Evolutionary conservation across 2,888 invertebrate species (phyloP).

Genomic region (Hypena proboscidalis): DNA sequence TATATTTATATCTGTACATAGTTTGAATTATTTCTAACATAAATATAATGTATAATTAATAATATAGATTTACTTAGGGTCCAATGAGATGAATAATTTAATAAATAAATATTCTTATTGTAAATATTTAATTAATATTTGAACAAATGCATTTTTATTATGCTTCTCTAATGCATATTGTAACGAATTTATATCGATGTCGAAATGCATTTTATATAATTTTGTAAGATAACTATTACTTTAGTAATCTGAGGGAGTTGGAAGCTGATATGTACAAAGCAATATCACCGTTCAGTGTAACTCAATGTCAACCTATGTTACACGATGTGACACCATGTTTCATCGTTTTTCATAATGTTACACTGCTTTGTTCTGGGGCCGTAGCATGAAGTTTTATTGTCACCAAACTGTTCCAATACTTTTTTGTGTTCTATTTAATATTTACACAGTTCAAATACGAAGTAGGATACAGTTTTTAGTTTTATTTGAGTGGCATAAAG

Average conservation of each 20-base stretch:
- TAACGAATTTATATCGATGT: slow-evolving; percentile 38
- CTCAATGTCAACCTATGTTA: too few species aligned
- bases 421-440: too few species aligned
- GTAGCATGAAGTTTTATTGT: too few species aligned
- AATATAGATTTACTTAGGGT: slow-evolving; percentile 54
- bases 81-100: slow-evolving; percentile 45
- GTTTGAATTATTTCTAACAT: slow-evolving; percentile 2
- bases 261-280: slow-evolving; percentile 1
- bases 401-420: too few species aligned
- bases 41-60: slow-evolving; percentile 20
- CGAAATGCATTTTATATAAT: slow-evolving; percentile 29
- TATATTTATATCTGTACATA: slow-evolving; percentile 25
- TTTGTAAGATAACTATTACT: slow-evolving; percentile 19
- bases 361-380: too few species aligned
- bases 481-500: too few species aligned
- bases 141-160: slow-evolving; percentile 34
- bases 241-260: slow-evolving; percentile 14
- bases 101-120: too few species aligned
- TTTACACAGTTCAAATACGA: too few species aligned
- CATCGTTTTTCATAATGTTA: too few species aligned
- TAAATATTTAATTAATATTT: slow-evolving; percentile 27
- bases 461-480: too few species aligned
- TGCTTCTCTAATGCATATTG: slow-evolving; percentile 23
- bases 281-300: too few species aligned
- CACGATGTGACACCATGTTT: too few species aligned